These are phyloP conservation scores for Leptodactylus fuscus DNA, from an alignment of 2,113 vertebrate species.

Conservation along the genomic window DNA sequence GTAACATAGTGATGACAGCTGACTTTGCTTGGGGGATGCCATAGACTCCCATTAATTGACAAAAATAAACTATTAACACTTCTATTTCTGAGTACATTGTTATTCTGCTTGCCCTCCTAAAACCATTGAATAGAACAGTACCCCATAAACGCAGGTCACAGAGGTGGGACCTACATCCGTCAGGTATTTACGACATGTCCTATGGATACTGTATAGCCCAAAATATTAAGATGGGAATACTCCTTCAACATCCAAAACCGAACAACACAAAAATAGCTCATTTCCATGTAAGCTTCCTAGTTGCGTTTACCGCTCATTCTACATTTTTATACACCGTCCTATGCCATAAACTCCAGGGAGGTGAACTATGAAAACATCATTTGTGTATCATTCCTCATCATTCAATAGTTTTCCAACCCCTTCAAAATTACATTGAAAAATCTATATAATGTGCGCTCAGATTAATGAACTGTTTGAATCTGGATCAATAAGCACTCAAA, in stretches of 20 bases:
- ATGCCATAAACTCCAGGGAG: constrained; percentile 63
- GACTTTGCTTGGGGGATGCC: no score
- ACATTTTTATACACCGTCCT: constrained; percentile 43
- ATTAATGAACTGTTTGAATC: constrained; percentile 86
- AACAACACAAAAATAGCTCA: background rate
- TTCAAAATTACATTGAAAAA: constrained; percentile 80
- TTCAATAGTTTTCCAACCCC: constrained; percentile 81
- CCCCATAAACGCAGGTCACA: no score
- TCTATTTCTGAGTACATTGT: no score
- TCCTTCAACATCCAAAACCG: background rate
- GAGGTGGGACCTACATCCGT: no score
- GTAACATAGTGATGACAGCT: no score
- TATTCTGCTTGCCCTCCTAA: no score
- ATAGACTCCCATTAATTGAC: no score
- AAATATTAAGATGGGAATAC: no score
- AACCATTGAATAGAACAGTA: no score
- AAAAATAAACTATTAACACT: no score
- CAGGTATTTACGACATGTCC: no score
- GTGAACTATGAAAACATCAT: constrained; percentile 75
- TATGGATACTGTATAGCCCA: no score
- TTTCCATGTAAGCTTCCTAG: background rate
- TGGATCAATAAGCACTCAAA: constrained; percentile 79
- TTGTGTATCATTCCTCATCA: constrained; percentile 80
- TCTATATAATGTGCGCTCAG: constrained; percentile 82
- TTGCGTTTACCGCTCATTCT: constrained; percentile 10